Evolutionary conservation across 2,113 vertebrate species (phyloP), one percentile per base, ranked within the genome.

Genomic region (Haemorhous mexicanus): DNA sequence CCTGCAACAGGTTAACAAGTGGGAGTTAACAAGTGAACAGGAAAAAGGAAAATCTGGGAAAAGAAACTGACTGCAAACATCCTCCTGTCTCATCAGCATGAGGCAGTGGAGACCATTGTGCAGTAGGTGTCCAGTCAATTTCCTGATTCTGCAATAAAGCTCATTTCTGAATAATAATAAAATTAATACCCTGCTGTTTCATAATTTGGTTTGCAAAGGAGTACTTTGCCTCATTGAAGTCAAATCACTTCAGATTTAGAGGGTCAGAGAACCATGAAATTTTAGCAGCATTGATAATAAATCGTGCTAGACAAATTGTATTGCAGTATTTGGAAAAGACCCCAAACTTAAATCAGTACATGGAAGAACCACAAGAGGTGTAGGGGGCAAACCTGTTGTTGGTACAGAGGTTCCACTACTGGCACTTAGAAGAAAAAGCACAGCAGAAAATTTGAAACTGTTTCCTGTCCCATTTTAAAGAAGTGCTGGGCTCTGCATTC

Each of bases 221-320:
- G 17, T 70, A 47, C 9, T 90, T 33, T 93, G 95, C 75, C 55
- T 96, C 90, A 93, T 90, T 97, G 76, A 91, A 95, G 68, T 67
- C 64, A 94, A 95, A 96, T 94, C 39, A 84, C 75, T 90, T 76
- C 78, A 77, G 50, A 95, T 95, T 93, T 93, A 95, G 66, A 90
- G 21, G 50, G 30, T 50, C 84, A 83, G 14, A 80, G 63, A 88
- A 47, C 47, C 82, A 73, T 47, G 43, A 86, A 80, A 66, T 67
- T 77, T 63, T 67, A 83, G 7, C 24, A 85, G 59, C 28, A 52
- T 53, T 85, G 76, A 41, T 76, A 70, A 70, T 80, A 77, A 90
- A 80, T 85, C 70, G 43, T 19, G 16, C 52, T 86, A 63, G 55
- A 85, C n/a, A 88, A 94, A 91, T 72, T 37, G n/a, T 37, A 62